Evolutionary conservation across 2,113 vertebrate genomes (phyloP).

Genomic region (Nansenia antarctica): DNA sequence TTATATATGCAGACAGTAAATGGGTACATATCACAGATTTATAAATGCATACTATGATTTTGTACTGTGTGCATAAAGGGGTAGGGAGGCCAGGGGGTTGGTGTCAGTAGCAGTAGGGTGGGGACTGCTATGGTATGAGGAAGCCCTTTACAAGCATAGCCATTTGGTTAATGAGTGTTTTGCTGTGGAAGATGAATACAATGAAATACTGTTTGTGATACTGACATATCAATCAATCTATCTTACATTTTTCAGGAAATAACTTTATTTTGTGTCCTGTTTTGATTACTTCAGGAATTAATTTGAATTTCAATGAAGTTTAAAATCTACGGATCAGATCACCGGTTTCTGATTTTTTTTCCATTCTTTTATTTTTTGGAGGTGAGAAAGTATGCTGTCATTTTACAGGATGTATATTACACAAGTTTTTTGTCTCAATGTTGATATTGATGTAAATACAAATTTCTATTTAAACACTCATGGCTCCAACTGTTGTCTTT

Average conservation of each 20-base stretch:
- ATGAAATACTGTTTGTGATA: conserved; percentile 39
- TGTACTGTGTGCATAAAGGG: conserved; percentile 50
- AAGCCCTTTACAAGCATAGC: conserved; percentile 13
- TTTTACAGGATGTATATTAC: conserved; percentile 84
- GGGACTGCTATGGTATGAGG: conserved; percentile 25
- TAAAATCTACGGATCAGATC: conserved; percentile 52
- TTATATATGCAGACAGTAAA: conserved; percentile 63
- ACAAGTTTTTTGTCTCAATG: conserved; percentile 82
- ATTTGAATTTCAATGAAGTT: conserved; percentile 61
- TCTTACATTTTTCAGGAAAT: conserved; percentile 58
- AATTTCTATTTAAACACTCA: conserved; percentile 93
- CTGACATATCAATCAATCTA: conserved; percentile 64
- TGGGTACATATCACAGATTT: conserved; percentile 68
- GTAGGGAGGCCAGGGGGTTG: conserved; percentile 41
- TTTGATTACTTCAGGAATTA: conserved; percentile 60
- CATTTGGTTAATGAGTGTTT: conserved; percentile 25
- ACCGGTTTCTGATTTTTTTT: conserved; percentile 36
- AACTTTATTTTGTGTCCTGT: conserved; percentile 50
- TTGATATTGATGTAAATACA: conserved; percentile 98
- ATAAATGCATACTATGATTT: conserved; percentile 54
- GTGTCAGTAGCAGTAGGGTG: conserved; percentile 3
- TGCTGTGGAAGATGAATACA: conserved; percentile 52
- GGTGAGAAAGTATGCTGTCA: conserved; percentile 62
- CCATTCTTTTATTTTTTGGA: conserved; percentile 44
- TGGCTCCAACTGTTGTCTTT: conserved; percentile 25